Evolutionary conservation across 2,888 invertebrate genomes (phyloP).

Genomic region (Bimastos eiseni): DNA sequence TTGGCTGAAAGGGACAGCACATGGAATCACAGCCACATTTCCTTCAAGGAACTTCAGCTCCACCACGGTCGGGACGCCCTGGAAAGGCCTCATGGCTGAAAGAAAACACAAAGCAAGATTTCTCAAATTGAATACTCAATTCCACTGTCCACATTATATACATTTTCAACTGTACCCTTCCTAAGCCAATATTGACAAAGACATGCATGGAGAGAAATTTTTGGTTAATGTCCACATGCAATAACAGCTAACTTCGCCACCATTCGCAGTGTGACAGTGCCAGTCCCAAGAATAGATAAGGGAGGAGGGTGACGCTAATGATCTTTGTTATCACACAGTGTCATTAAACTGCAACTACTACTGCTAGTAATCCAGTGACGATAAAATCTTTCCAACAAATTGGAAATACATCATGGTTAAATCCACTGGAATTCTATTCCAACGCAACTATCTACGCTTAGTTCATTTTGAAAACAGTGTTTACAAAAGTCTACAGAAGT

Average conservation of each 20-base stretch:
- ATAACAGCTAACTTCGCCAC: too few species aligned
- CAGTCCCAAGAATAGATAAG: too few species aligned
- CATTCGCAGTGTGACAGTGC: too few species aligned
- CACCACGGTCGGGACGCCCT: not conserved
- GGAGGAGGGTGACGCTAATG: too few species aligned
- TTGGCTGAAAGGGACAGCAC: slow-evolving; percentile 18
- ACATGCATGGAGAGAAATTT: rapidly evolving
- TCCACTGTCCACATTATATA: too few species aligned
- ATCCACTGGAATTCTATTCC: not conserved
- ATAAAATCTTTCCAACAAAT: not conserved
- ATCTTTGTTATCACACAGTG: too few species aligned
- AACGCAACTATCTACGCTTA: not conserved
- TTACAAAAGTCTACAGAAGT: too few species aligned
- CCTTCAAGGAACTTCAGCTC: slow-evolving; percentile 27
- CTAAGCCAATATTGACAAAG: not conserved
- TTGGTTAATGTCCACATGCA: too few species aligned
- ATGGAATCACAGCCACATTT: slow-evolving; percentile 29
- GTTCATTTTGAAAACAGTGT: not conserved
- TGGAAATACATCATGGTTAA: not conserved
- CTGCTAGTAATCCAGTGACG: not conserved
- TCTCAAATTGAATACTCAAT: not conserved
- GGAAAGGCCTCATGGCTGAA: slow-evolving; percentile 29
- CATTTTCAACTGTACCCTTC: not conserved
- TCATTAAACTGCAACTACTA: too few species aligned
- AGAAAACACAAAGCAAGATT: not conserved